These are phyloP conservation scores for Crocuta crocuta DNA, from an alignment of 2,113 vertebrate species.

Conservation along the genomic window DNA sequence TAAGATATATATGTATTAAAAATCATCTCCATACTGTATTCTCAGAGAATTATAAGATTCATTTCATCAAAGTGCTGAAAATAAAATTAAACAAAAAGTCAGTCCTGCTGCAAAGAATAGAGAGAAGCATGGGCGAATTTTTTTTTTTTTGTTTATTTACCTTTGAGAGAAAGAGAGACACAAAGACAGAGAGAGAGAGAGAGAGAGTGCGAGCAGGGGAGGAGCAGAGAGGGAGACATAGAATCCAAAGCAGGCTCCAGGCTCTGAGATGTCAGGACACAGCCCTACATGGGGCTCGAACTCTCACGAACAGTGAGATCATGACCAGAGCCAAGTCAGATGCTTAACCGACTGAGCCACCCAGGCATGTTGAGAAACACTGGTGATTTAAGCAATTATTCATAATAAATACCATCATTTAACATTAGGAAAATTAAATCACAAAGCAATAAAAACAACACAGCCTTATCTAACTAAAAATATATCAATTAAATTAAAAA, in stretches of 20 bases:
- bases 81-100: not conserved
- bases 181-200: no score
- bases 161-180: no score
- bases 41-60: not conserved
- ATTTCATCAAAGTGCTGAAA: not conserved
- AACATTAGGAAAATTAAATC: conserved; percentile 28
- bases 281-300: no score
- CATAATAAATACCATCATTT: not conserved
- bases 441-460: not conserved
- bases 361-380: not conserved
- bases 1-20: not conserved
- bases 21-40: not conserved
- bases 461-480: conserved; percentile 2
- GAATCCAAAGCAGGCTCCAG: no score
- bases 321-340: no score
- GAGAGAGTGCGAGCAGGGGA: no score
- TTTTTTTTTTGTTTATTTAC: not conserved
- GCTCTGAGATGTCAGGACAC: no score
- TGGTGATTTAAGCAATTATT: conserved; percentile 26
- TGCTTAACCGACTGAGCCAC: no score
- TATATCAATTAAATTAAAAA: not conserved
- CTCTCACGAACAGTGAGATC: no score
- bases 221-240: no score
- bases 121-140: not conserved
- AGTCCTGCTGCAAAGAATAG: not conserved